Evolutionary conservation across 2,888 invertebrate species (phyloP), one percentile per base, ranked within the genome.

Genomic region (Cerceris rybyensis): DNA sequence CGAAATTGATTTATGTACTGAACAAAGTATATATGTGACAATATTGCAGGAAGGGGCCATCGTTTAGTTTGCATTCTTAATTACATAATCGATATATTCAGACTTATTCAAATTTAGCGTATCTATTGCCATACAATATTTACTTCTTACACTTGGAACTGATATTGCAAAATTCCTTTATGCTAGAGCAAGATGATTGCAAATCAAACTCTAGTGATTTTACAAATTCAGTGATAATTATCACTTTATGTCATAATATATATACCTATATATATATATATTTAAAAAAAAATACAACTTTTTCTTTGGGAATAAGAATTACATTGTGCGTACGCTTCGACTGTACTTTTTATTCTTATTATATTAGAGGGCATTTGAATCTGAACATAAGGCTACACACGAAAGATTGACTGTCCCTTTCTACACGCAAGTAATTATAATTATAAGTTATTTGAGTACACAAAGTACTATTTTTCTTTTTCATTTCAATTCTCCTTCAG

Each of bases 21-120:
- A 50, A 11, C 58, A 72, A 49, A 49, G 58, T 50, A 61, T 67
- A 50, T 65, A 57, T 70, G 66, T 54, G 71, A 75, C 60, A 73
- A 75, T 81, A 78, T 78, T 75, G 59, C 68, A 73, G 59, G 69
- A 73, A 75, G 68, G 77, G 74, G 67, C 64, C 70, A 75, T 55
- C 5, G 50, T 67, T 70, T 77, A 8, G 61, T 74, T 80, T 42
- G n/a, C 41, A 65, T 41, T 7, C 50, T 9, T 13, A 42, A 74
- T 17, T 11, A 17, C 41, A 46, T 49, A 61, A 65, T n/a, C 14
- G 13, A 39, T 41, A 8, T n/a, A 52, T 28, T 7, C 28, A 46
- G n/a, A 50, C 16, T 6, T 16, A 16, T 59, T 28, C 13, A 52
- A 16, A 59, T n/a, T 17, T 50, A 42, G 28, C 43, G 4, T 68